These are phyloP conservation scores for Phocoena sinus DNA, from an alignment of 2,113 vertebrate genomes.

Conservation along the genomic window DNA sequence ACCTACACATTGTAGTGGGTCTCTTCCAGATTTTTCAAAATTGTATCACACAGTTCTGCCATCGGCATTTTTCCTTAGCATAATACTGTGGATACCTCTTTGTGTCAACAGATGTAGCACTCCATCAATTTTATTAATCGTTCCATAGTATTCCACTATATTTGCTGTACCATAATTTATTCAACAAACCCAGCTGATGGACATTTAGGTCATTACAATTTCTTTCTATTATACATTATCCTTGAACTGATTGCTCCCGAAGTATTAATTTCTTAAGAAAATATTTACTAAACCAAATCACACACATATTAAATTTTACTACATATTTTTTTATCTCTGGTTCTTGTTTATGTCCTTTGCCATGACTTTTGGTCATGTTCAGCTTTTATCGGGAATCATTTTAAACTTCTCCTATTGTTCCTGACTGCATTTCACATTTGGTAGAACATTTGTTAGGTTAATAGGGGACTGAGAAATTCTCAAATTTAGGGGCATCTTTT, in stretches of 20 bases:
- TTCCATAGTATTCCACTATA: neutral
- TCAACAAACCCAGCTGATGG: neutral
- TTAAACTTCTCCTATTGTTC: slow-evolving; percentile 11
- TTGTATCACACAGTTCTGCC: neutral
- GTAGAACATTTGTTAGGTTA: neutral
- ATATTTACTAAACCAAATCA: neutral
- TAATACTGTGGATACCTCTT: neutral
- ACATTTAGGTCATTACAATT: neutral
- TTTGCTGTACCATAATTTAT: neutral
- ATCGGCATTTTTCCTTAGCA: neutral
- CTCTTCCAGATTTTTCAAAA: neutral
- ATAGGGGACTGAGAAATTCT: neutral
- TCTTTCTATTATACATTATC: neutral
- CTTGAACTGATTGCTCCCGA: neutral
- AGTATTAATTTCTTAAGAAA: neutral
- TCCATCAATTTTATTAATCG: neutral
- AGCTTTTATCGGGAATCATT: neutral
- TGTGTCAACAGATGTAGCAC: neutral
- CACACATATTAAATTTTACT: neutral
- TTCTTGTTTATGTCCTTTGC: neutral
- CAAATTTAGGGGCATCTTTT: neutral
- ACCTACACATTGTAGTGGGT: neutral
- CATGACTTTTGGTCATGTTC: neutral
- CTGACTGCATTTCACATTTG: neutral
- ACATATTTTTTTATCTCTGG: neutral